These are phyloP conservation scores for Lutjanus erythropterus DNA, from an alignment of 2,113 vertebrate species.

Conservation along the genomic window DNA sequence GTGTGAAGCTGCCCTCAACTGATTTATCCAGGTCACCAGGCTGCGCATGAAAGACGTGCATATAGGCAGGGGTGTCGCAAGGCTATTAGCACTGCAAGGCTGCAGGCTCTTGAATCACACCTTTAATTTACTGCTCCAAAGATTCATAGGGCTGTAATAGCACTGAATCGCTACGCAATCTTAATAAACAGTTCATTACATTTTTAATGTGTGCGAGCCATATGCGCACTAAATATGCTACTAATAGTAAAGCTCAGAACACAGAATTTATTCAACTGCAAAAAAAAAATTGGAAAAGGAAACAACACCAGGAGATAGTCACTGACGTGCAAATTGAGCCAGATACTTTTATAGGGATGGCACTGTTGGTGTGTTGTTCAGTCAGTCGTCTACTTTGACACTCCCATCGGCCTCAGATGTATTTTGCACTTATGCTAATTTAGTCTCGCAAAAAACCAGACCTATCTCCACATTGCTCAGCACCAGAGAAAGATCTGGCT, in stretches of 20 bases:
- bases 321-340: background rate
- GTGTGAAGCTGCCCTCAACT: slow-evolving; percentile 31
- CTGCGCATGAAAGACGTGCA: slow-evolving; percentile 38
- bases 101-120: slow-evolving; percentile 31
- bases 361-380: background rate
- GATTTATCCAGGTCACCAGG: slow-evolving; percentile 59
- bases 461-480: no score
- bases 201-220: slow-evolving; percentile 45
- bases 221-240: slow-evolving; percentile 27
- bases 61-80: slow-evolving; percentile 20
- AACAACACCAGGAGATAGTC: background rate
- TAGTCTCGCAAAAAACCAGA: no score
- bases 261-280: slow-evolving; percentile 7
- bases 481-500: no score
- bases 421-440: background rate
- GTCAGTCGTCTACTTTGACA: background rate
- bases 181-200: slow-evolving; percentile 36
- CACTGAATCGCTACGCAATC: slow-evolving; percentile 23
- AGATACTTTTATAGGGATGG: slow-evolving; percentile 1
- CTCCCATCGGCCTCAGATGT: background rate
- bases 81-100: slow-evolving; percentile 34
- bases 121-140: slow-evolving; percentile 55
- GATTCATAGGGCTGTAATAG: slow-evolving; percentile 31
- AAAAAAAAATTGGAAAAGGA: background rate
- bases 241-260: slow-evolving; percentile 3